phyloP scores from a whole-genome alignment of 2,797 vertebrate species.

The Dallia pectoralis region DNA sequence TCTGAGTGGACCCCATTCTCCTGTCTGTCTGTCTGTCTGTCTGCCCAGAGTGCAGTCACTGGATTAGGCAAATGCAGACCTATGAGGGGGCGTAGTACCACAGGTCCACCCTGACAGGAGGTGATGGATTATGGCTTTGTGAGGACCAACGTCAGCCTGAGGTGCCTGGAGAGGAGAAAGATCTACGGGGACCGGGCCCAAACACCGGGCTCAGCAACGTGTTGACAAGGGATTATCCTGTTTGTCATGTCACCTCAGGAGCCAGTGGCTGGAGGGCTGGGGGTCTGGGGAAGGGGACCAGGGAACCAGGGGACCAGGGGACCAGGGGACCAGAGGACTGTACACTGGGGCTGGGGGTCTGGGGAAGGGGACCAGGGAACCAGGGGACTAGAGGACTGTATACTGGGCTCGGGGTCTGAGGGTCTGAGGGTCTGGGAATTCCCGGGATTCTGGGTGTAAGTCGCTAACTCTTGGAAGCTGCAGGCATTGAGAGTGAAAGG shows the following conservation, averaged over 20 bases:
- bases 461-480: not conserved
- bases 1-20: constrained; percentile 69
- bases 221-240: constrained; percentile 80
- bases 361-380: too few relatives aligned
- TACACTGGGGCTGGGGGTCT: too few relatives aligned
- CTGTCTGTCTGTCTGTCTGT: constrained; percentile 37
- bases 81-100: constrained; percentile 59
- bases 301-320: too few relatives aligned
- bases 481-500: not conserved
- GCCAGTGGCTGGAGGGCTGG: constrained; percentile 44
- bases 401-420: too few relatives aligned
- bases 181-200: constrained; percentile 57
- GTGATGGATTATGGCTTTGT: constrained; percentile 80
- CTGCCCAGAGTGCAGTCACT: constrained; percentile 49
- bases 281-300: not conserved
- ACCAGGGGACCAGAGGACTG: too few relatives aligned
- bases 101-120: constrained; percentile 75
- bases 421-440: too few relatives aligned
- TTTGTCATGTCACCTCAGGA: constrained; percentile 69
- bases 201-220: constrained; percentile 74
- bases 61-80: constrained; percentile 83
- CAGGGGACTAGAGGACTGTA: too few relatives aligned
- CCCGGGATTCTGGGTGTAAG: not conserved
- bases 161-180: constrained; percentile 49
- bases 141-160: constrained; percentile 60